Base-by-base conservation (phyloP, 2,797 vertebrate genomes). In the Cyclopterus lumpus region DNA sequence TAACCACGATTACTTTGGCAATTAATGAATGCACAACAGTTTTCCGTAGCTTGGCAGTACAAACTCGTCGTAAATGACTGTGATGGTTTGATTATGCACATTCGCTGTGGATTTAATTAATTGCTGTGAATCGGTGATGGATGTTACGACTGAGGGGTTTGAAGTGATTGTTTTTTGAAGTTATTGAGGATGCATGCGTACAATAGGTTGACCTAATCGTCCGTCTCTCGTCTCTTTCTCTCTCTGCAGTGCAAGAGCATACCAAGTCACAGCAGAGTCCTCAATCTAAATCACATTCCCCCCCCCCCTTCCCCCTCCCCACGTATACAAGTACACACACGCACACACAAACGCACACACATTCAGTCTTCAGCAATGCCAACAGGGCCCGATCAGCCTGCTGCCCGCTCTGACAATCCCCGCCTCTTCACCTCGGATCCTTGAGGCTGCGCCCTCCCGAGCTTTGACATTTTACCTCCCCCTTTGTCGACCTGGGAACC, bases 351-450 rank as follows among this genome's bases (percentile, higher is more conserved):
- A 79, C 40, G 24, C 71, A 67, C 57, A 86, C 65, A 81, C 82
- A 77, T 83, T 85, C 94, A 94, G 93, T 95, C 95, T 87, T 95
- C 94, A 97, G 97, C 97, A 92, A 98, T 98, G 97, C 97, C 96
- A 97, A 97, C 95, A 94, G 95, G 94, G 96, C 95, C 94, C 86
- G 78, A 88, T 85, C 95, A 96, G 95, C 89, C 92, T 88, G 89
- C 91, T 95, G 95, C 94, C 96, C 93, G 86, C 95, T 96, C 91
- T 96, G 95, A 88, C 93, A 97, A 96, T 95, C 95, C 88, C 95
- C 93, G 75, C 96, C 95, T 72, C 95, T 94, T 92, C 96, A 95
- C 93, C 95, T 94, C 92, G 95, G 94, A 92, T 94, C 96, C 94
- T 95, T 97, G 91, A 97, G 94, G 96, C 96, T 92, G 92, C 96